Conservation (phyloP, 2,797 vertebrate species). For the Spheniscus humboldti region DNA sequence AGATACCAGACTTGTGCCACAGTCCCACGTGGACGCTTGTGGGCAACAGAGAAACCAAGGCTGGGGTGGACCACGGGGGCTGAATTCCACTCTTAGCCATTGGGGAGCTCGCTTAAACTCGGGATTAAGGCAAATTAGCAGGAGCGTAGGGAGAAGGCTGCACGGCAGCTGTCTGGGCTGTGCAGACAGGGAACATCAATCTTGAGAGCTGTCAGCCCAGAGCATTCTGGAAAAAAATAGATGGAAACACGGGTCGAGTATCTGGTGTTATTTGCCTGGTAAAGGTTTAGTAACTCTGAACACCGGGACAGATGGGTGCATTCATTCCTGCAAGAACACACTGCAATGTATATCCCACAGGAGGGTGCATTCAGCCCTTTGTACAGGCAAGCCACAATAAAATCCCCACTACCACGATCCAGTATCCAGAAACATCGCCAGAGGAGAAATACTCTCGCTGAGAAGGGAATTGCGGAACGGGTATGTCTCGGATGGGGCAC, state of each 20-base stretch:
- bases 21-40: fast-evolving
- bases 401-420: neutral
- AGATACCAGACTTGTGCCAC: neutral
- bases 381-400: neutral
- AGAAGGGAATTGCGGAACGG: neutral
- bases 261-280: neutral
- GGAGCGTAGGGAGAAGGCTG: neutral
- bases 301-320: neutral
- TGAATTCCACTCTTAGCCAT: neutral
- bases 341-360: neutral
- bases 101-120: neutral
- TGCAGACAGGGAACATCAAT: neutral
- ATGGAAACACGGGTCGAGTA: neutral
- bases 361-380: neutral
- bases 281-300: neutral
- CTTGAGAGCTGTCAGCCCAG: neutral
- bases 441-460: neutral
- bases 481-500: neutral
- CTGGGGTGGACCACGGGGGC: fast-evolving
- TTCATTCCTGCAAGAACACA: neutral
- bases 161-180: neutral
- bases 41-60: neutral
- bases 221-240: neutral
- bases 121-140: neutral
- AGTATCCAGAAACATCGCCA: neutral